Conservation (phyloP, 2,113 vertebrate species). For the Aspiorhynchus laticeps region DNA sequence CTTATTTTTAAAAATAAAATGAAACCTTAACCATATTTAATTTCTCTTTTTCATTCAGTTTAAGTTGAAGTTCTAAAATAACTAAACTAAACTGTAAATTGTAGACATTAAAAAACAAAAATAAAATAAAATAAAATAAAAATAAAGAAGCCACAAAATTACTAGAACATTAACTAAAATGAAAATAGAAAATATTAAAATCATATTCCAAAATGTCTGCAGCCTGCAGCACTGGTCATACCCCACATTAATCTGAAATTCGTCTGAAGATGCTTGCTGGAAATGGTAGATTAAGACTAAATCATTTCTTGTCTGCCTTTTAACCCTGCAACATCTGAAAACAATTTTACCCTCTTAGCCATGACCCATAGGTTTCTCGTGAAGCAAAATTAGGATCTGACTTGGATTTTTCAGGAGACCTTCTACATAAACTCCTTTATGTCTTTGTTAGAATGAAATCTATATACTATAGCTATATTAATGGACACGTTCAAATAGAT, state of each 20-base stretch:
- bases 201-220: neutral
- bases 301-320: neutral
- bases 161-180: too few relatives aligned
- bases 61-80: too few relatives aligned
- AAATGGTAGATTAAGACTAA: neutral
- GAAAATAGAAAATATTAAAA: too few relatives aligned
- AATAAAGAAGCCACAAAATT: too few relatives aligned
- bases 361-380: neutral
- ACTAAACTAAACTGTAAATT: too few relatives aligned
- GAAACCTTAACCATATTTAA: too few relatives aligned
- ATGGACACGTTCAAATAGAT: neutral
- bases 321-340: conserved; percentile 13
- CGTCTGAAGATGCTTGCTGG: neutral
- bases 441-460: neutral
- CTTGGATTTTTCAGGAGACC: neutral
- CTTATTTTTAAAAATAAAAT: too few relatives aligned
- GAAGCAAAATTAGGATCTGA: neutral
- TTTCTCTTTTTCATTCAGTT: too few relatives aligned
- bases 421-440: neutral
- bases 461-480: neutral
- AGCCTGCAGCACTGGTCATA: neutral
- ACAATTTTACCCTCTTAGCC: neutral
- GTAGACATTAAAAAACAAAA: too few relatives aligned
- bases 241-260: neutral
- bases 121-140: too few relatives aligned